phyloP scores from a whole-genome alignment of 2,888 invertebrate species.

The Conistra vaccinii region DNA sequence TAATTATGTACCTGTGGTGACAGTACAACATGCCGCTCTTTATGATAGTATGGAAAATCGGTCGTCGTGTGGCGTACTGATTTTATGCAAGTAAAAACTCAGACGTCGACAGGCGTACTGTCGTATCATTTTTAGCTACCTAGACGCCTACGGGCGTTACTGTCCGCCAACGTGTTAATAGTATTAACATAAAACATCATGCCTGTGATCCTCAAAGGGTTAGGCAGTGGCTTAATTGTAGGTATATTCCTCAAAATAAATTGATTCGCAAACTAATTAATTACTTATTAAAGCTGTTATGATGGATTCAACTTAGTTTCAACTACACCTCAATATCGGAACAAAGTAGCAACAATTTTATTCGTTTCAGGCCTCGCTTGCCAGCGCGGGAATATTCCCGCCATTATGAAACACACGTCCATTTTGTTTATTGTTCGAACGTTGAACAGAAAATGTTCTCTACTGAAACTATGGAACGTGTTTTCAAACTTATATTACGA shows the following conservation, averaged over 20 bases:
- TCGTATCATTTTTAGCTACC: too few relatives aligned
- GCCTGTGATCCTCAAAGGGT: too few relatives aligned
- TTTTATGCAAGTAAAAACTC: too few relatives aligned
- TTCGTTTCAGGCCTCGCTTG: slow-evolving; percentile 10
- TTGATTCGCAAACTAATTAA: not conserved
- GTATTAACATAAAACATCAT: too few relatives aligned
- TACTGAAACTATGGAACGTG: slow-evolving; percentile 14
- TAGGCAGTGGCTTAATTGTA: too few relatives aligned
- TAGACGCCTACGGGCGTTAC: too few relatives aligned
- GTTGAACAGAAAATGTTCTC: slow-evolving; percentile 35
- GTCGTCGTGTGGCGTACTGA: too few relatives aligned
- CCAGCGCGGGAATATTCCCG: slow-evolving; percentile 23
- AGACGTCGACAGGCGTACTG: too few relatives aligned
- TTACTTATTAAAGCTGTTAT: not conserved
- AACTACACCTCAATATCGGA: slow-evolving; percentile 13
- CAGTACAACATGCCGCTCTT: too few relatives aligned
- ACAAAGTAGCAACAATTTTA: slow-evolving; percentile 31
- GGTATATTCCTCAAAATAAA: not conserved
- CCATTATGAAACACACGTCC: slow-evolving; percentile 22
- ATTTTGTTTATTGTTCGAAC: slow-evolving; percentile 47
- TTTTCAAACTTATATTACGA: slow-evolving; percentile 10
- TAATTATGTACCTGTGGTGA: too few relatives aligned
- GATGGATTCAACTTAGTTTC: slow-evolving; percentile 20
- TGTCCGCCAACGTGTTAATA: too few relatives aligned
- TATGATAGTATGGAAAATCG: too few relatives aligned